These are phyloP conservation scores for Chloropsis hardwickii DNA, from an alignment of 2,113 vertebrate species.

Conservation along the genomic window DNA sequence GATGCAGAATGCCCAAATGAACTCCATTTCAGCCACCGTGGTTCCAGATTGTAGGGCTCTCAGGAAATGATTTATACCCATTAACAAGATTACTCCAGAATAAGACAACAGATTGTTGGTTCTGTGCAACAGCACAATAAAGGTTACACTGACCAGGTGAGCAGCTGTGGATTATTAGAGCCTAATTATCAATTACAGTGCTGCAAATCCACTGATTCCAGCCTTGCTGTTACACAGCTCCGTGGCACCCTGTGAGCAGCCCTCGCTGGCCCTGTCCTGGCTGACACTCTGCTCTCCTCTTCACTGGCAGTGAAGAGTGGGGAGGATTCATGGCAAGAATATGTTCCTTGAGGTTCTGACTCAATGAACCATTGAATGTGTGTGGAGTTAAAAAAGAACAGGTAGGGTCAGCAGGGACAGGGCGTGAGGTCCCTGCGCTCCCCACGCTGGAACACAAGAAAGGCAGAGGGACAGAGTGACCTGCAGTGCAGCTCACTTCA, in stretches of 20 bases:
- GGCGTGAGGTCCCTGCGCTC: fast-evolving
- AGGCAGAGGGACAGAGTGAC: not conserved
- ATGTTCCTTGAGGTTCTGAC: not conserved
- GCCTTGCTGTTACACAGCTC: not conserved
- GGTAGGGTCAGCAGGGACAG: not conserved
- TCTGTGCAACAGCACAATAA: not conserved
- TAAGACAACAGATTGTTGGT: not conserved
- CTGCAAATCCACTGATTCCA: not conserved
- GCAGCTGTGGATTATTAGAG: not conserved
- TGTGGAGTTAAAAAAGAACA: not conserved
- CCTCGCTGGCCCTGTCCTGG: not conserved
- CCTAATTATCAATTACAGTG: not conserved
- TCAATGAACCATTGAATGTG: fast-evolving
- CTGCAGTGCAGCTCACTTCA: not conserved
- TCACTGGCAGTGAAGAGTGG: not conserved
- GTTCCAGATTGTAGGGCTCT: not conserved
- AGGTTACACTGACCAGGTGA: not conserved
- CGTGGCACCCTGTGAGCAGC: not conserved
- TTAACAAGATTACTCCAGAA: not conserved
- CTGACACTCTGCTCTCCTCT: not conserved
- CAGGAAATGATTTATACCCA: not conserved
- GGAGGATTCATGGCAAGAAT: not conserved
- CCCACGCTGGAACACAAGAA: not conserved
- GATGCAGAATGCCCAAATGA: not conserved
- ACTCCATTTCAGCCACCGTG: not conserved